phyloP scores from a whole-genome alignment of 2,888 invertebrate species.

The Hemistola chrysoprasaria region DNA sequence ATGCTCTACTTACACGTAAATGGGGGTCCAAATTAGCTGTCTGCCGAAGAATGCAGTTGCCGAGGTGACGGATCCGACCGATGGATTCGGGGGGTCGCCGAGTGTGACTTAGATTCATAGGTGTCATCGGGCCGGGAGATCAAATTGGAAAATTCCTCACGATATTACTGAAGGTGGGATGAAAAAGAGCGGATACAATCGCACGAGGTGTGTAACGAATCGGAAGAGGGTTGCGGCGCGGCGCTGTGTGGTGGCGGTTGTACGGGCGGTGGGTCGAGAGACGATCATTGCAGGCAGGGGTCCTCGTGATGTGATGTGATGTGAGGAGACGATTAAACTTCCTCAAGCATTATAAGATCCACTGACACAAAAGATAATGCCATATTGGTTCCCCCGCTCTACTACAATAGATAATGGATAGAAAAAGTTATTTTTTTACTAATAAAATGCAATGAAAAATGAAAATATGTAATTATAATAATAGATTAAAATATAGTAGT shows the following conservation, averaged over 20 bases:
- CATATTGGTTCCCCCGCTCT: too few species aligned
- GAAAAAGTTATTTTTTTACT: too few species aligned
- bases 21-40: conserved; percentile 76
- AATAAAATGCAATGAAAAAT: too few species aligned
- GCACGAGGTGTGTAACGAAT: conserved; percentile 32
- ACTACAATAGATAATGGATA: too few species aligned
- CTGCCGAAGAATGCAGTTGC: conserved; percentile 74
- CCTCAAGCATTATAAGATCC: too few species aligned
- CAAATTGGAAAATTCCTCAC: conserved; percentile 70
- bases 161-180: conserved; percentile 57
- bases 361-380: too few species aligned
- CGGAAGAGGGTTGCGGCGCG: conserved; percentile 27
- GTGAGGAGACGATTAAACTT: too few species aligned
- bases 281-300: too few species aligned
- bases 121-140: conserved; percentile 66
- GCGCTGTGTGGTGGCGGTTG: conserved; percentile 6
- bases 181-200: conserved; percentile 39
- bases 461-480: too few species aligned
- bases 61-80: conserved; percentile 66
- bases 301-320: too few species aligned
- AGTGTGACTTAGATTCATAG: conserved; percentile 67
- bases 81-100: conserved; percentile 39
- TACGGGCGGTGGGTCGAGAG: conserved; percentile 1
- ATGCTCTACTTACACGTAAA: conserved; percentile 75
- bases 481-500: too few species aligned